phyloP scores from a whole-genome alignment of 2,113 vertebrate genomes.

The Toxotes chatareus region DNA sequence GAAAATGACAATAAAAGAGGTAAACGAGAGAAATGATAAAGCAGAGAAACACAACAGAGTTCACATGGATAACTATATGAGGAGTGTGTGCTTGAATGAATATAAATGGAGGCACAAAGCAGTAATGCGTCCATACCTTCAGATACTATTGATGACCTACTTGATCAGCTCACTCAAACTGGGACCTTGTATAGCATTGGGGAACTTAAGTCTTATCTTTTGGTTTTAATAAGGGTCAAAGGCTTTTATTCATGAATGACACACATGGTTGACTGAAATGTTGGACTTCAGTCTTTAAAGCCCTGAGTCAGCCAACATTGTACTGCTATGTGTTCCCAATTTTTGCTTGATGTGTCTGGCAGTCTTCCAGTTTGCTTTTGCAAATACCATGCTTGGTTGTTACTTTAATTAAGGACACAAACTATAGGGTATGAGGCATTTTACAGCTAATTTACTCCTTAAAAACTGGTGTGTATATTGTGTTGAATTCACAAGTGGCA shows the following conservation, averaged over 20 bases:
- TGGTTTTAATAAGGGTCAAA: background rate
- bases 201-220: conserved; percentile 4
- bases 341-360: background rate
- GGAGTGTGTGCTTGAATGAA: background rate
- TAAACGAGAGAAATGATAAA: background rate
- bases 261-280: background rate
- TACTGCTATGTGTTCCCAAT: background rate
- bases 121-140: background rate
- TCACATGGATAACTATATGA: background rate
- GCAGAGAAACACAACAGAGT: background rate
- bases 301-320: background rate
- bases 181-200: background rate
- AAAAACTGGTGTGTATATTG: background rate
- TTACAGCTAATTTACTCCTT: background rate
- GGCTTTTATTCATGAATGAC: conserved; percentile 5
- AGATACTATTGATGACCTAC: background rate
- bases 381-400: background rate
- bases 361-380: conserved; percentile 14
- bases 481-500: background rate
- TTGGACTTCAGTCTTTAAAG: conserved; percentile 35
- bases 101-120: background rate
- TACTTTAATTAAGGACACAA: background rate
- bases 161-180: background rate
- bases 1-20: background rate
- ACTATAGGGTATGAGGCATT: background rate